These are phyloP conservation scores for Alosa sapidissima DNA, from an alignment of 2,797 vertebrate genomes.

Conservation along the genomic window DNA sequence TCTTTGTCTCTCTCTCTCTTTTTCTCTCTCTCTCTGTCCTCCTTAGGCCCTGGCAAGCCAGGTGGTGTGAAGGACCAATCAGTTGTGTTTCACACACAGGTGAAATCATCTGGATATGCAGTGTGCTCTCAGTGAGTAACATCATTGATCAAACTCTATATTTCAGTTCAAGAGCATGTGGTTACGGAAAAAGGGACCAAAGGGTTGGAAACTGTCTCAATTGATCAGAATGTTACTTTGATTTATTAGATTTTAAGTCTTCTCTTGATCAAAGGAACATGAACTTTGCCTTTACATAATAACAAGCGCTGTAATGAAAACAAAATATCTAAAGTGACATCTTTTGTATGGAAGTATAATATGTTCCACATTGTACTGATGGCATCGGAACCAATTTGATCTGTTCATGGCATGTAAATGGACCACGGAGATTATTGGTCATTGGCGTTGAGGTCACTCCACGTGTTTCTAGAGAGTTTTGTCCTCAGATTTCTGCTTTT, in stretches of 20 bases:
- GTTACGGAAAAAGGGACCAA: neutral
- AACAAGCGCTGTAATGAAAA: neutral
- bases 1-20: slow-evolving; percentile 34
- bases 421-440: neutral
- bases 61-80: slow-evolving; percentile 72
- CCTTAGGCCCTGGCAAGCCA: slow-evolving; percentile 53
- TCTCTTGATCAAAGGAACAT: neutral
- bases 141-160: slow-evolving; percentile 24
- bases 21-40: slow-evolving; percentile 42
- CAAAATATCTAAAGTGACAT: neutral
- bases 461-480: neutral
- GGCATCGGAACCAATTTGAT: neutral
- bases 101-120: slow-evolving; percentile 88
- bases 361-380: neutral
- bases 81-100: slow-evolving; percentile 82
- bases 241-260: neutral
- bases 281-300: neutral
- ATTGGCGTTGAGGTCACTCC: neutral
- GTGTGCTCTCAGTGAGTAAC: slow-evolving; percentile 75
- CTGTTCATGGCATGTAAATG: neutral
- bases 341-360: neutral
- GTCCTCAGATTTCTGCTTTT: too few species aligned
- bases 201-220: neutral
- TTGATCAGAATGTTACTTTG: neutral
- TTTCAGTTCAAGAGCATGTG: neutral